Evolutionary conservation across 2,113 vertebrate species (phyloP).

Genomic region (Herpetotheres cachinnans): DNA sequence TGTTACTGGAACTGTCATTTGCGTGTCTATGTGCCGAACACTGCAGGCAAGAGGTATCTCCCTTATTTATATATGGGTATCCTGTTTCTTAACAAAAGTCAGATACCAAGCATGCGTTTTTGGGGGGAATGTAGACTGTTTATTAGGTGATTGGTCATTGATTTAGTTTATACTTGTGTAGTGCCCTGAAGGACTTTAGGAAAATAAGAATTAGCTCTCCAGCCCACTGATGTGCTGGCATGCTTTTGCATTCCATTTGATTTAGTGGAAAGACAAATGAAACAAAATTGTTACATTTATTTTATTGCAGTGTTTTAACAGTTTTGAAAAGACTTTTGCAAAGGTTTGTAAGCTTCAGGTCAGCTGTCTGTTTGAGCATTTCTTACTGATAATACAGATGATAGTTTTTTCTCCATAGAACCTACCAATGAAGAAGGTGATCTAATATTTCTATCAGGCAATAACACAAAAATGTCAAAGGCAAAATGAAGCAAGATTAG

Average conservation of each 20-base stretch:
- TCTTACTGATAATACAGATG: background rate
- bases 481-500: background rate
- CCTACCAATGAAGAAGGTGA: background rate
- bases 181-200: background rate
- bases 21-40: background rate
- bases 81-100: slow-evolving; percentile 10
- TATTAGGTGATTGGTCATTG: background rate
- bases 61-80: background rate
- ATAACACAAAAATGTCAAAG: background rate
- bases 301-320: background rate
- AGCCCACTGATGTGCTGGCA: background rate
- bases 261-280: background rate
- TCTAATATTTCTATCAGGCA: background rate
- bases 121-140: background rate
- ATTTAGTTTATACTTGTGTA: background rate
- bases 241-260: background rate
- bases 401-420: background rate
- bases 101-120: background rate
- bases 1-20: background rate
- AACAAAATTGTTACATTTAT: background rate
- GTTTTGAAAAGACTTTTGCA: background rate
- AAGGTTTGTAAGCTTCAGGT: background rate
- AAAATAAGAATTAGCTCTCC: slow-evolving; percentile 4
- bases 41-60: background rate
- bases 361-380: background rate